Evolutionary conservation across 2,888 invertebrate genomes (phyloP).

Genomic region (Ptychoptera contaminata): DNA sequence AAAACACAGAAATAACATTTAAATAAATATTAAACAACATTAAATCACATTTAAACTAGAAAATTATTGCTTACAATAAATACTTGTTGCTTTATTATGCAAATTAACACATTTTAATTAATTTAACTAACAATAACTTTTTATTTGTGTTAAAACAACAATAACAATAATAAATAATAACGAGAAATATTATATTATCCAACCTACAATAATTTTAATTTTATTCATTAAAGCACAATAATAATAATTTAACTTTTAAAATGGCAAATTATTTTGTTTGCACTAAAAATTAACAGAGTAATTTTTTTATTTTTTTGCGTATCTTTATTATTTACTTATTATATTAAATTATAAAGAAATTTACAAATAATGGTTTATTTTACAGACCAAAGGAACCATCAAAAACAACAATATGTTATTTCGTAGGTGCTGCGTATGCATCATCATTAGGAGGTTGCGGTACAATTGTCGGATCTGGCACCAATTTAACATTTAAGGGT

Average conservation of each 20-base stretch:
- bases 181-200: conserved; percentile 1
- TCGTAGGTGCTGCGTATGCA: conserved; percentile 64
- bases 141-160: background rate
- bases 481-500: conserved; percentile 71
- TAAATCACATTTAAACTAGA: too few relatives aligned
- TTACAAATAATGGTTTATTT: too few relatives aligned
- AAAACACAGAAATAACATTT: too few relatives aligned
- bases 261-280: too few relatives aligned
- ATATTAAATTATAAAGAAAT: conserved; percentile 10
- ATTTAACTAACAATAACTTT: background rate
- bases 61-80: too few relatives aligned
- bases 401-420: conserved; percentile 61
- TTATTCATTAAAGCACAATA: conserved; percentile 4
- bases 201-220: background rate
- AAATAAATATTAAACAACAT: too few relatives aligned
- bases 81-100: background rate
- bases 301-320: background rate
- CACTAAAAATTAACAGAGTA: too few relatives aligned
- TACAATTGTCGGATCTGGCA: conserved; percentile 63
- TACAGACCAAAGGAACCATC: conserved; percentile 46
- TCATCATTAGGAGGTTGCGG: conserved; percentile 68
- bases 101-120: background rate
- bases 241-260: too few relatives aligned
- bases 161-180: background rate
- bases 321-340: background rate